Evolutionary conservation across 2,888 invertebrate species (phyloP).

Genomic region (Amiota minor): DNA sequence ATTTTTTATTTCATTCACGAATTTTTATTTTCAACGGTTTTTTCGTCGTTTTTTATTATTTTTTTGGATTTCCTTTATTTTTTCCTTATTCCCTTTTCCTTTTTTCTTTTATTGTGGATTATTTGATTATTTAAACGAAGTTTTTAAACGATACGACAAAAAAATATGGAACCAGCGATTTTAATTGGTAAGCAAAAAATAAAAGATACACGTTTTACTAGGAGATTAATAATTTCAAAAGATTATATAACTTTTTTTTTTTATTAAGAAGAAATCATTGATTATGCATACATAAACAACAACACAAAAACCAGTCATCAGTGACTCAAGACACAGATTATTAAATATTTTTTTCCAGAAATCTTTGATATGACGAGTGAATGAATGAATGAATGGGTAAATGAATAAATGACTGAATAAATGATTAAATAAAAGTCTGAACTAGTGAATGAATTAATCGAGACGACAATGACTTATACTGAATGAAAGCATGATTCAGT

Average conservation of each 20-base stretch:
- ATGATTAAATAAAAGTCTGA: too few species aligned
- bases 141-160: slow-evolving; percentile 35
- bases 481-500: too few species aligned
- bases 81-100: background rate
- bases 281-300: too few species aligned
- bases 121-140: slow-evolving; percentile 37
- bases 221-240: too few species aligned
- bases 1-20: background rate
- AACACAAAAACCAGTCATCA: too few species aligned
- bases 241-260: too few species aligned
- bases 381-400: slow-evolving; percentile 40
- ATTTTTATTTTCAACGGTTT: background rate
- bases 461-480: too few species aligned
- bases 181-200: slow-evolving; percentile 59
- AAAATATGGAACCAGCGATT: slow-evolving; percentile 58
- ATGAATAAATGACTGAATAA: slow-evolving; percentile 38
- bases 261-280: too few species aligned
- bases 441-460: too few species aligned
- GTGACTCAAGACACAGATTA: too few species aligned
- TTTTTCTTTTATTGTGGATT: background rate
- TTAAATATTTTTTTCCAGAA: too few species aligned
- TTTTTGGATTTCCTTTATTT: background rate
- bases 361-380: background rate
- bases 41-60: background rate
- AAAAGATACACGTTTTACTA: too few species aligned